Evolutionary conservation across 2,888 invertebrate species (phyloP).

Genomic region (Metalampra italica): DNA sequence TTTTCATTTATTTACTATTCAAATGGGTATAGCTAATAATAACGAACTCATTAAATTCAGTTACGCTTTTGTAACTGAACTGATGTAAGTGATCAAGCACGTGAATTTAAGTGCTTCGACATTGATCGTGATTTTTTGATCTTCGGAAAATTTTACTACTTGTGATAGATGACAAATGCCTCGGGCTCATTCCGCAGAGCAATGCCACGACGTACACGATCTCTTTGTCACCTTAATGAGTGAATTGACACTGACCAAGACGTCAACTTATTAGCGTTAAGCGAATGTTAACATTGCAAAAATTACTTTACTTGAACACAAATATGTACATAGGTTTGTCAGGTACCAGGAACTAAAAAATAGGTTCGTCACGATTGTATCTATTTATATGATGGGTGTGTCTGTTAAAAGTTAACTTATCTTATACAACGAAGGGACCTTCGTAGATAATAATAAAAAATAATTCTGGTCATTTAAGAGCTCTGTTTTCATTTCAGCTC

Average conservation of each 20-base stretch:
- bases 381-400: constrained; percentile 8
- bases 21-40: too few relatives aligned
- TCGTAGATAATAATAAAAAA: too few relatives aligned
- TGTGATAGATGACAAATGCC: constrained; percentile 14
- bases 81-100: too few relatives aligned
- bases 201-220: constrained; percentile 52
- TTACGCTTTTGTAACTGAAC: too few relatives aligned
- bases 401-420: not conserved
- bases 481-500: too few relatives aligned
- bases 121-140: not conserved
- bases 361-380: constrained; percentile 14
- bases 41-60: too few relatives aligned
- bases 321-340: constrained; percentile 7
- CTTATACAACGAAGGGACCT: too few relatives aligned
- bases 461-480: too few relatives aligned
- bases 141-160: not conserved
- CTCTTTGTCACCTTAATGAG: constrained; percentile 46
- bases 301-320: constrained; percentile 6
- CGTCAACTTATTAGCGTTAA: constrained; percentile 22
- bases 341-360: constrained; percentile 9
- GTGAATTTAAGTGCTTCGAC: too few relatives aligned
- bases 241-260: constrained; percentile 34
- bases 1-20: too few relatives aligned
- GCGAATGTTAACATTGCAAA: constrained; percentile 16
- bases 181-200: constrained; percentile 28